Percentiles rank a stretch among this genome's conserved stretches.
These are phyloP conservation scores for Leucoptera coffeella DNA, from an alignment of 2,888 invertebrate species.

Conservation along the genomic window DNA sequence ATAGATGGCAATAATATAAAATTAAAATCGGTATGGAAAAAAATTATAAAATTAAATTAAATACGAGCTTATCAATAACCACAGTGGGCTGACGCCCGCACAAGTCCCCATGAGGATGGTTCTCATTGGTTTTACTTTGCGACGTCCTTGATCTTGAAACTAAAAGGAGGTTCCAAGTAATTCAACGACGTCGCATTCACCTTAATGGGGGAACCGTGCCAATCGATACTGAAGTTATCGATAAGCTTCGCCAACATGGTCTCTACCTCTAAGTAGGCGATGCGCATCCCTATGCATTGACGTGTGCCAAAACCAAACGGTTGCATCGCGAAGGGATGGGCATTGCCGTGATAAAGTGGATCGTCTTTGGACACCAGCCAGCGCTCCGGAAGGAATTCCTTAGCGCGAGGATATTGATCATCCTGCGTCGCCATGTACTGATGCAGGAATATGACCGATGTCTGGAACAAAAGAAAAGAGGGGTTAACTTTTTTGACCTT, in stretches of 20 bases:
- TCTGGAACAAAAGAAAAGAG: no score
- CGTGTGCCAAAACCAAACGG: slow-evolving; percentile 65
- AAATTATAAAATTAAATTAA: no score
- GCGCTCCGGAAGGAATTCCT: slow-evolving; percentile 66
- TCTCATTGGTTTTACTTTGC: no score
- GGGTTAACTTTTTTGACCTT: no score
- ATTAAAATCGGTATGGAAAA: no score
- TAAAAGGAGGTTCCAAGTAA: slow-evolving; percentile 20
- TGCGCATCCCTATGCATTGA: slow-evolving; percentile 58
- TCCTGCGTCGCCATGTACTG: slow-evolving; percentile 59
- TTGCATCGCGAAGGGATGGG: slow-evolving; percentile 55
- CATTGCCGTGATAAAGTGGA: slow-evolving; percentile 27
- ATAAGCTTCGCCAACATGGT: slow-evolving; percentile 21
- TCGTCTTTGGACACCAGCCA: slow-evolving; percentile 50
- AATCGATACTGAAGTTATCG: slow-evolving; percentile 16
- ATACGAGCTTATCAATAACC: no score
- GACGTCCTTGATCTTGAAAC: slow-evolving; percentile 27
- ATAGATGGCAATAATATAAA: no score
- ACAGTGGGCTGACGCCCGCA: no score
- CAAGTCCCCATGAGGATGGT: no score
- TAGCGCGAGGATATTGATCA: slow-evolving; percentile 56
- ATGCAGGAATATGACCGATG: slow-evolving; percentile 1
- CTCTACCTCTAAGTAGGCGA: slow-evolving; percentile 55
- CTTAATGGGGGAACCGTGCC: slow-evolving; percentile 19
- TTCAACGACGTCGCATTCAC: slow-evolving; percentile 15